A percentile compares a stretch with the other conserved stretches of the same genome.
Conservation (phyloP, 2,113 vertebrate genomes). For the Callorhinus ursinus region DNA sequence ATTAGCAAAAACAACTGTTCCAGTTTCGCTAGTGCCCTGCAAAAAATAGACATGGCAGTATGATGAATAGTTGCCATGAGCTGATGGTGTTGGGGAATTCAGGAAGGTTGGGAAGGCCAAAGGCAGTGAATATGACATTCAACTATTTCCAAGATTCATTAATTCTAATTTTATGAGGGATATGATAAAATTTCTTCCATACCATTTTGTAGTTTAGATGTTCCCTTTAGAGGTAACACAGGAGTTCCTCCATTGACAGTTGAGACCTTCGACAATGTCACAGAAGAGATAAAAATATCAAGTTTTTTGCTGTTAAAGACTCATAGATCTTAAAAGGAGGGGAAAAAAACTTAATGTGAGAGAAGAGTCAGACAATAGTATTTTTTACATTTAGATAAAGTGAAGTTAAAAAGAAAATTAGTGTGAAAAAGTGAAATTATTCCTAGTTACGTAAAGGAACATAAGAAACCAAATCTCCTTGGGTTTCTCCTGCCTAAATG, state of each 20-base stretch:
- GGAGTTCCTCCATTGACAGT: not conserved
- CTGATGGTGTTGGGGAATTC: not conserved
- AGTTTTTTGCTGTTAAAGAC: not conserved
- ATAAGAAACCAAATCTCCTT: not conserved
- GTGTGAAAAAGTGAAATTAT: not conserved
- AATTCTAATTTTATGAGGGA: not conserved
- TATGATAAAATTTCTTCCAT: not conserved
- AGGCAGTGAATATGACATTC: not conserved
- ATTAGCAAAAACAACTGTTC: not conserved
- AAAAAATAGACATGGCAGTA: not conserved
- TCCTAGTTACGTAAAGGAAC: not conserved
- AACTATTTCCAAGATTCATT: not conserved
- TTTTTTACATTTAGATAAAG: not conserved
- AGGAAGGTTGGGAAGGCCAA: not conserved
- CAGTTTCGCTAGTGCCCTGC: not conserved
- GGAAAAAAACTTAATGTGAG: not conserved
- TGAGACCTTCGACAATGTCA: not conserved
- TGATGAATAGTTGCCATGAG: not conserved
- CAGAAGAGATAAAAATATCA: not conserved
- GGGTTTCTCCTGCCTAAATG: not conserved
- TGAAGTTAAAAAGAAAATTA: not conserved
- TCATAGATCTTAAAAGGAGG: not conserved
- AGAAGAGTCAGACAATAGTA: not conserved
- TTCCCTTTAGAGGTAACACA: not conserved
- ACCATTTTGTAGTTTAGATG: not conserved